Base-by-base conservation (phyloP, 2,888 invertebrate genomes). In the Patella pellucida region DNA sequence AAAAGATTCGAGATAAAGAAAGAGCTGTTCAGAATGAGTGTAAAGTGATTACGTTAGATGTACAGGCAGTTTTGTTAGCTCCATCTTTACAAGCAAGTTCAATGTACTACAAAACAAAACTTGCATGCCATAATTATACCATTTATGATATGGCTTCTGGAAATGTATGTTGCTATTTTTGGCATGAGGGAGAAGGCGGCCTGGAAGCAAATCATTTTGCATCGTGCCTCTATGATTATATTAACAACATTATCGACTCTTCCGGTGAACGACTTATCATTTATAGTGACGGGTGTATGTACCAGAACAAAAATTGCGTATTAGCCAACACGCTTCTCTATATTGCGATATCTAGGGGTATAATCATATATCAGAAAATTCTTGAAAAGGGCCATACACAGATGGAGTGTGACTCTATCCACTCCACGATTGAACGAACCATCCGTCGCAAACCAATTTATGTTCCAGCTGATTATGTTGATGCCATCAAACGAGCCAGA, bases 381-480 rank as follows among this genome's bases (percentile, higher is more conserved):
- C 27, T 27, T 27, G 27, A 27, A 27, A 27, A 27, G 27, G 27
- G 27, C 27, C 27, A 27, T 3, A 27, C 1, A 27, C 27, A 27
- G 27, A 27, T 27, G 27, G 27, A 27, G 27, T 27, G 27, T 27
- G 78, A 80, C 56, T 76, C 75, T 74, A 72, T 80, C 23, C 78
- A 80, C 71, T 56, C 69, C 12, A 68, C 73, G 1, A 77, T 77
- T 19, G 74, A 69, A 62, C 62, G 73, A 31, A 74, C 74, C 41
- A 74, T 77, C 15, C 69, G 69, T 16, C 69, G 74, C 5, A 72
- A 69, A 14, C 52, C 69, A 11, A 73, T 78, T 9, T 76, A 75
- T 69, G 52, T 74, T 14, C 78, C 78, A 27, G 27, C 27, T 27
- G 27, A 27, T 27, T 27, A 27, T 27, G 27, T 27, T 27, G 27